Evolutionary conservation across 2,888 invertebrate genomes (phyloP).

Genomic region (Drosophila eohydei): DNA sequence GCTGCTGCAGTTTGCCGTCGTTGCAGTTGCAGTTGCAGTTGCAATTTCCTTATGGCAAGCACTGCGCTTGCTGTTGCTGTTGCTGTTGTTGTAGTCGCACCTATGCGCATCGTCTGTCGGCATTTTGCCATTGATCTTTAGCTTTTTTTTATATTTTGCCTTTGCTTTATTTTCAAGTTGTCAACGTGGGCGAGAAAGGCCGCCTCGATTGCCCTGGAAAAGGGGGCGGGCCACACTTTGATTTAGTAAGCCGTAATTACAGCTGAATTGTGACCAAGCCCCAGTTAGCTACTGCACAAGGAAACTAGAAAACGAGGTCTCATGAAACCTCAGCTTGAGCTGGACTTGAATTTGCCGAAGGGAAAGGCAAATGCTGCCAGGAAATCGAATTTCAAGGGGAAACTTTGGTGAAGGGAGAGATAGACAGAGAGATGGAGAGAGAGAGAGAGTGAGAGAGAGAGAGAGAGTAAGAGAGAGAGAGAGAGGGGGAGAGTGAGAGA

Average conservation of each 20-base stretch:
- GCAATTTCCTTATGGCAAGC: slow-evolving; percentile 70
- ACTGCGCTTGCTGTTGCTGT: slow-evolving; percentile 19
- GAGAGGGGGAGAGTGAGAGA: neutral
- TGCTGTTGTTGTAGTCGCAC: slow-evolving; percentile 58
- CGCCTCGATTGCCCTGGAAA: slow-evolving; percentile 4
- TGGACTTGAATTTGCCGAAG: too few species aligned
- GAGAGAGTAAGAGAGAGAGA: neutral
- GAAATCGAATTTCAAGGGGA: neutral
- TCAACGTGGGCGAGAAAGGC: slow-evolving; percentile 63
- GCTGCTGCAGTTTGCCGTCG: slow-evolving; percentile 53
- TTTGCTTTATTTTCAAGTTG: slow-evolving; percentile 54
- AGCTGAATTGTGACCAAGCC: slow-evolving; percentile 46
- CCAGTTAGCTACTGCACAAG: slow-evolving; percentile 40
- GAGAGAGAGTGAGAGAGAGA: neutral
- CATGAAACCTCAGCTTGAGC: neutral
- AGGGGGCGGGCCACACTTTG: slow-evolving; percentile 52
- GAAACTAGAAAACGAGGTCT: neutral
- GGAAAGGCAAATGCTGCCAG: neutral
- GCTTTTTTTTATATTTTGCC: slow-evolving; percentile 28
- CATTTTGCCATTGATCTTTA: slow-evolving; percentile 73
- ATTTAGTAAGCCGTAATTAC: slow-evolving; percentile 73
- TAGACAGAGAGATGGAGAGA: neutral
- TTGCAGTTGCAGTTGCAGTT: slow-evolving; percentile 57
- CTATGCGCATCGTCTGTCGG: slow-evolving; percentile 60
- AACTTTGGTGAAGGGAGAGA: neutral